Percentiles rank a stretch among this genome's conserved stretches.
Evolutionary conservation across 2,113 vertebrate species (phyloP).

Genomic region (Peromyscus polionotus): DNA sequence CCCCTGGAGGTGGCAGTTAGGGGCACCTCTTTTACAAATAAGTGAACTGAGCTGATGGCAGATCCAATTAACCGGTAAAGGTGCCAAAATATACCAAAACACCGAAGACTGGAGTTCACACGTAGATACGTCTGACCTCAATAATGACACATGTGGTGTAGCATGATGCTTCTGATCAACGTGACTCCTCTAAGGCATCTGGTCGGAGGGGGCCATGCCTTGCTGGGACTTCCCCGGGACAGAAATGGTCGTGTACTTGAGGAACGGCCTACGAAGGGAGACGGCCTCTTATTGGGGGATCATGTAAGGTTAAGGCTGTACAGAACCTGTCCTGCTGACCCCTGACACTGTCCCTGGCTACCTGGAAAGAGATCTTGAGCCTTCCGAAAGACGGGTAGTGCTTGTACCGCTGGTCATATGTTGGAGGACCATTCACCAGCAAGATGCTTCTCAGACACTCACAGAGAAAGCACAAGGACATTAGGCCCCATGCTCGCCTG

Average conservation of each 20-base stretch:
- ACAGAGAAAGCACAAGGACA: no score
- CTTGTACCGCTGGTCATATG: not conserved
- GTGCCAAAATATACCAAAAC: not conserved
- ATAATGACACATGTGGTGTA: not conserved
- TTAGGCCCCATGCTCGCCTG: not conserved
- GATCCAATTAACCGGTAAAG: constrained; percentile 23
- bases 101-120: not conserved
- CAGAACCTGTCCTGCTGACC: not conserved
- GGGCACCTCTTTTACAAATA: constrained; percentile 20
- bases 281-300: not conserved
- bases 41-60: constrained; percentile 3
- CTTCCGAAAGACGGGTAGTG: not conserved
- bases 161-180: not conserved
- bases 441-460: not conserved
- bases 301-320: not conserved
- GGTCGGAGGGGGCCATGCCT: not conserved
- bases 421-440: not conserved
- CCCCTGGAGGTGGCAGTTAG: not conserved
- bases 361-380: not conserved
- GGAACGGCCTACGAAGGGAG: not conserved
- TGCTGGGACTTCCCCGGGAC: not conserved
- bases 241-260: not conserved
- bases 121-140: not conserved
- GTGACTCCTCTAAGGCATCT: not conserved
- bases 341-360: not conserved